A percentile compares a stretch with the other conserved stretches of the same genome.
Evolutionary conservation across 2,797 vertebrate genomes (phyloP).

Genomic region (Naso thynnoides): DNA sequence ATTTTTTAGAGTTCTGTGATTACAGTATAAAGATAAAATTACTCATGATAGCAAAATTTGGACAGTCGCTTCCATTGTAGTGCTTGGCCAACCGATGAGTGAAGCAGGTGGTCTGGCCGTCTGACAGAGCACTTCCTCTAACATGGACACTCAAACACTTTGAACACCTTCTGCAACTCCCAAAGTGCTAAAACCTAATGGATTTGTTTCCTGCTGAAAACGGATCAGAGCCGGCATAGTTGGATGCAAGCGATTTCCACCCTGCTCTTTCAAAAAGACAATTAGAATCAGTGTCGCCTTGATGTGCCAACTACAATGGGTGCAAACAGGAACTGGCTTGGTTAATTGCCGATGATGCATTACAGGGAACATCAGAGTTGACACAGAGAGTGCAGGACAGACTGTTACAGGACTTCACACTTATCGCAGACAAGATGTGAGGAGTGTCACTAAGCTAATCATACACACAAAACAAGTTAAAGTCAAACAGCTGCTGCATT

Average conservation of each 20-base stretch:
- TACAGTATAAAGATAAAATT: no score
- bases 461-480: constrained; percentile 1
- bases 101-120: constrained; percentile 49
- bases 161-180: constrained; percentile 30
- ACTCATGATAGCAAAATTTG: not conserved
- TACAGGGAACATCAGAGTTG: constrained; percentile 36
- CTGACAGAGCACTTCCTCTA: constrained; percentile 42
- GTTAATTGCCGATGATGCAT: constrained; percentile 57
- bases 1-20: no score
- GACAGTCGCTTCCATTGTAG: not conserved
- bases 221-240: no score
- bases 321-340: constrained; percentile 22
- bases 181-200: constrained; percentile 12
- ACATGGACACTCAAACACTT: constrained; percentile 38
- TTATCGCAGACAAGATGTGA: not conserved
- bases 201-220: constrained; percentile 24
- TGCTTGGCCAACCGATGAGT: not conserved
- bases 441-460: constrained; percentile 36
- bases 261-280: constrained; percentile 17
- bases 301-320: constrained; percentile 21
- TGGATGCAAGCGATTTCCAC: not conserved
- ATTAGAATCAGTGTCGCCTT: not conserved
- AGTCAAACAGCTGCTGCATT: constrained; percentile 9
- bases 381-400: constrained; percentile 19
- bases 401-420: constrained; percentile 35